Base-by-base conservation (phyloP, 1,140 invertebrate species). In the Micrasema longulum region DNA sequence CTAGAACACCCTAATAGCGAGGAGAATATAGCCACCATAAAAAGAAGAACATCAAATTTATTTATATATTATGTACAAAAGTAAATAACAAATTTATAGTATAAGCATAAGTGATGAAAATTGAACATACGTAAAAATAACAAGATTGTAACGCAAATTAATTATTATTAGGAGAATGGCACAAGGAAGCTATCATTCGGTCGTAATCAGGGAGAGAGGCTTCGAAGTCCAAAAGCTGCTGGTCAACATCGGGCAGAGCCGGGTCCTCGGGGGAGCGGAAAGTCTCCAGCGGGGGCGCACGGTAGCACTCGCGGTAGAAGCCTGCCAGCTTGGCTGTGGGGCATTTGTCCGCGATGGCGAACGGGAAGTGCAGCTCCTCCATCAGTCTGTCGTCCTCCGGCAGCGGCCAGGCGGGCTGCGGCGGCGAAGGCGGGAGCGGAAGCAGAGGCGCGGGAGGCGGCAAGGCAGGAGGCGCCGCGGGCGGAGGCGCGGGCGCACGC, bases 301-400 rank as follows among this genome's bases (percentile, higher is more conserved):
- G 88, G 80, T 93, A 91, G 81, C 92, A 94, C 77, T 94, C 91
- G 4, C 89, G 84, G 81, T 92, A 94, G 82, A 95, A 94, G 64
- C 88, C 86, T 38, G 91, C 91, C 64, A 95, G 83, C 80, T 94
- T 93, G 65, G 86, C 81, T 5, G 82, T 79, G 45, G 81, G 80
- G 26, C 82, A 86, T 47, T 85, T 87, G 63, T 78, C 79, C 38
- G 79, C 63, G 7, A 53, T 81, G n/a, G 82, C 88, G 79, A 90
- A 90, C 14, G 88, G 88, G 53, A 88, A 87, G 80, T 88, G 86
- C 84, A 77, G 48, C 67, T 76, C 77, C 62, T 74, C 63, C 69
- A 76, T 73, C 3, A 76, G 36, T 18, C 72, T 71, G 20, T 77
- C 75, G 20, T 77, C 77, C 38, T 77, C 77, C 22, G 11, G 35